These are phyloP conservation scores for Sebastes iracundus DNA, from an alignment of 2,797 vertebrate genomes.

Conservation along the genomic window DNA sequence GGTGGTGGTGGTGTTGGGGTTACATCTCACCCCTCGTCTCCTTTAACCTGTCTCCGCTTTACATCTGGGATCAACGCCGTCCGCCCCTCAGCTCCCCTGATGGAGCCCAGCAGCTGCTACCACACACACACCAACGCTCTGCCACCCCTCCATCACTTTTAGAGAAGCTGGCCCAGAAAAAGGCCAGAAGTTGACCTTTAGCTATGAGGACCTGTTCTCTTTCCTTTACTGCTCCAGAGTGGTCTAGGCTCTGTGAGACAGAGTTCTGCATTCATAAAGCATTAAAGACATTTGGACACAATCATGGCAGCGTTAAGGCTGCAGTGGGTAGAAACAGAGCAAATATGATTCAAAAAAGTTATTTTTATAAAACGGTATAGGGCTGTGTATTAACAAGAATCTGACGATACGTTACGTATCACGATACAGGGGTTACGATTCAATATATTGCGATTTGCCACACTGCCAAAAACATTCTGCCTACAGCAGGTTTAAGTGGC, in stretches of 20 bases:
- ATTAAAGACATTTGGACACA: slow-evolving; percentile 12
- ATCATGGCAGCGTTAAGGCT: slow-evolving; percentile 13
- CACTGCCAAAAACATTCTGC: no score
- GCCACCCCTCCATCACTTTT: slow-evolving; percentile 28
- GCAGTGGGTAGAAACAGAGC: no score
- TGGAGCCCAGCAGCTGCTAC: slow-evolving; percentile 54
- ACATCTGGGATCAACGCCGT: slow-evolving; percentile 41
- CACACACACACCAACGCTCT: slow-evolving; percentile 28
- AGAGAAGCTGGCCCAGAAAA: slow-evolving; percentile 56
- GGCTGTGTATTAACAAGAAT: no score
- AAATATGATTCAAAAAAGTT: no score
- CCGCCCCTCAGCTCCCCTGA: slow-evolving; percentile 34
- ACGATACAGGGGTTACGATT: no score
- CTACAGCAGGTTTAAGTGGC: not conserved
- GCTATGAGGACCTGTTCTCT: slow-evolving; percentile 62
- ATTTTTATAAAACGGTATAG: no score
- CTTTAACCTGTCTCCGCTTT: slow-evolving; percentile 40
- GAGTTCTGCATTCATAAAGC: slow-evolving; percentile 1
- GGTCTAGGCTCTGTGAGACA: slow-evolving; percentile 19
- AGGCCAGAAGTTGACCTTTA: slow-evolving; percentile 77
- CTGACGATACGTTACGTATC: no score
- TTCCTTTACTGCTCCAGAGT: not conserved
- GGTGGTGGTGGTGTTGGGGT: slow-evolving; percentile 3
- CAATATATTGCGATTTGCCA: no score
- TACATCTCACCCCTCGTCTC: slow-evolving; percentile 34